Base-by-base conservation (phyloP, 2,797 vertebrate species). In the Catamblyrhynchus diadema region DNA sequence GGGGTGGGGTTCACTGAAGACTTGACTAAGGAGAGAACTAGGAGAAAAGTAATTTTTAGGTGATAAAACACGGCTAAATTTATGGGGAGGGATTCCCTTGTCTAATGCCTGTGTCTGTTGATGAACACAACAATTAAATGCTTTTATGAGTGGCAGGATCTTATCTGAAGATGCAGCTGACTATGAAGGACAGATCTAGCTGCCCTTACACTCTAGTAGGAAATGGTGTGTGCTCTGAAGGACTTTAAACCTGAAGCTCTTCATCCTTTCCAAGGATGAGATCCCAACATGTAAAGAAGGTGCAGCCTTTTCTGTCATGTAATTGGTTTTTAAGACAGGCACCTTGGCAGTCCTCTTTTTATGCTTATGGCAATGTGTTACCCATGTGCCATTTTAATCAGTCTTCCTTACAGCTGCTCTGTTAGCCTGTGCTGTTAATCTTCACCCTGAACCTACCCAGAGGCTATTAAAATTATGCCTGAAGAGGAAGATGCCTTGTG, bases 391-490 rank as follows among this genome's bases (percentile, higher is more conserved):
- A 30, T 94, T 94, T 71, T 35, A 45, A 65, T 91, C 30, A 73
- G 53, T 67, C 56, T 77, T 75, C 20, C 51, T 72, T 59, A 44
- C 37, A 60, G 59, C 60, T 94, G 44, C 30, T 90, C 33, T 51
- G 12, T 77, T 86, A 60, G 33, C 37, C 24, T 77, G 23, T 44
- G 21, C 56, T 61, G 47, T 67, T 91, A 48, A 90, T 65, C 48
- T 77, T 80, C 72, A 50, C 50, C 57, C 41, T 57, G 48, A 85
- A 64, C 59, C 51, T 83, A 23, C 77, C 91, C 50, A 75, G 81
- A 75, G 51, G 84, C 75, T 88, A 39, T 69, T 69, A 74, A 70
- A 90, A 89, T 45, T 72, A 30, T 44, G 54, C 84, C 90, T 74
- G 50, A 62, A 54, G 84, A 50, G 64, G 50, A 61, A 82, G 79